Evolutionary conservation across 2,888 invertebrate genomes (phyloP).

Genomic region (Tenthredo amoena): DNA sequence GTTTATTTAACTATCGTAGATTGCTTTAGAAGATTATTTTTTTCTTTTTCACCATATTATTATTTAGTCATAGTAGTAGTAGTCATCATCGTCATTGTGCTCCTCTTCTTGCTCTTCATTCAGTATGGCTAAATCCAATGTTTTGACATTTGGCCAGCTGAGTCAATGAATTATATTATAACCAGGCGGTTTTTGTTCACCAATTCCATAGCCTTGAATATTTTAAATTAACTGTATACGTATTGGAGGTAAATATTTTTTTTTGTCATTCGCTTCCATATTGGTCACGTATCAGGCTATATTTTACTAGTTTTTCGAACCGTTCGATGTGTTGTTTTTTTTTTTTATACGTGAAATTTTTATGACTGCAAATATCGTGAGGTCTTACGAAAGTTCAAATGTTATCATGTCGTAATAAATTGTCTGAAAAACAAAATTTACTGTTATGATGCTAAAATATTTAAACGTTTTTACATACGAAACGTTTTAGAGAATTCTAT

Average conservation of each 20-base stretch:
- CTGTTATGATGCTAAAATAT: not conserved
- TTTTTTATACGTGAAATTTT: not conserved
- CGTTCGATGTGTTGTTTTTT: not conserved
- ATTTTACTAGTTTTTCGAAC: not conserved
- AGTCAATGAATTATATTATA: constrained; percentile 37
- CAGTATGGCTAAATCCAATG: constrained; percentile 2
- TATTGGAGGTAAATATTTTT: not conserved
- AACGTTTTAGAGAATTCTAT: not conserved
- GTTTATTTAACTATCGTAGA: not conserved
- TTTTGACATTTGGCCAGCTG: constrained; percentile 50
- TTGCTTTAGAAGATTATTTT: not conserved
- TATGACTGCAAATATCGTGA: not conserved
- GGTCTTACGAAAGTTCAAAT: not conserved
- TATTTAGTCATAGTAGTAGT: not conserved
- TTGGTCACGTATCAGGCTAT: constrained; percentile 16
- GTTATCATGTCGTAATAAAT: not conserved
- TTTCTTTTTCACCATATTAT: not conserved
- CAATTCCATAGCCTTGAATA: constrained; percentile 19
- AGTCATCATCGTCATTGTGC: constrained; percentile 1
- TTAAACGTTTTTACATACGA: not conserved
- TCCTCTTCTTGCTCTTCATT: not conserved
- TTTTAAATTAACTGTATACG: not conserved
- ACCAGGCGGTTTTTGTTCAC: not conserved
- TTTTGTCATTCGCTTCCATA: constrained; percentile 9
- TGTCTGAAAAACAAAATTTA: not conserved